Percentiles rank a stretch among this genome's conserved stretches.
Conservation (phyloP, 2,113 vertebrate species). For the Scalopus aquaticus region DNA sequence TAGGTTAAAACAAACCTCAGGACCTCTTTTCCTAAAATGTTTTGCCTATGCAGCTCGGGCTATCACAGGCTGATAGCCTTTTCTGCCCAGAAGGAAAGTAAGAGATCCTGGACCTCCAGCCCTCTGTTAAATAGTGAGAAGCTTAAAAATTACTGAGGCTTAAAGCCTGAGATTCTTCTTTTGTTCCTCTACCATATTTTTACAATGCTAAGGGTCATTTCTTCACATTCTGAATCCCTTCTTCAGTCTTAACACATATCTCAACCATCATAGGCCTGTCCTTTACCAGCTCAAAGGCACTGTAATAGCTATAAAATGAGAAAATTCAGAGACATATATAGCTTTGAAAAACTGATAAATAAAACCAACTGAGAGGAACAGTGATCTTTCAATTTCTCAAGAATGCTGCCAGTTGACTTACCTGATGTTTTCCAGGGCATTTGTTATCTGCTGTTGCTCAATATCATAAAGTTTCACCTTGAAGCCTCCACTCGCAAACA, state of each 20-base stretch:
- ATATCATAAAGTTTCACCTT: conserved; percentile 94
- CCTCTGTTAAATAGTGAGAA: not conserved
- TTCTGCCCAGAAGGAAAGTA: not conserved
- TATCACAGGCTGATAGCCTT: not conserved
- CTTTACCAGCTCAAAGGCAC: not conserved
- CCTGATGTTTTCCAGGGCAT: conserved; percentile 90
- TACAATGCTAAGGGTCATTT: not conserved
- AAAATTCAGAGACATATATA: not conserved
- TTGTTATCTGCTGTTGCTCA: conserved; percentile 89
- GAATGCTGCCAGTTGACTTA: conserved; percentile 69
- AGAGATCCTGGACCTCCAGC: not conserved
- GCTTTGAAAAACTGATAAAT: not conserved
- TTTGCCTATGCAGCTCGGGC: not conserved
- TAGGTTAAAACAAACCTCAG: not conserved
- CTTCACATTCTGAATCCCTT: not conserved
- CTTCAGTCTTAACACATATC: not conserved
- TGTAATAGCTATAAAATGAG: not conserved
- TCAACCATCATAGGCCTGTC: not conserved
- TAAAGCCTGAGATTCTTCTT: not conserved
- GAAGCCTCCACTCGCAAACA: conserved; percentile 94
- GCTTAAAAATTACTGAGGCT: not conserved
- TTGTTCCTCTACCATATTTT: not conserved
- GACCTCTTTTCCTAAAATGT: not conserved
- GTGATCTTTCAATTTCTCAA: not conserved
- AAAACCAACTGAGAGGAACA: not conserved